phyloP scores from a whole-genome alignment of 2,888 invertebrate genomes.

The Apodemia zela region DNA sequence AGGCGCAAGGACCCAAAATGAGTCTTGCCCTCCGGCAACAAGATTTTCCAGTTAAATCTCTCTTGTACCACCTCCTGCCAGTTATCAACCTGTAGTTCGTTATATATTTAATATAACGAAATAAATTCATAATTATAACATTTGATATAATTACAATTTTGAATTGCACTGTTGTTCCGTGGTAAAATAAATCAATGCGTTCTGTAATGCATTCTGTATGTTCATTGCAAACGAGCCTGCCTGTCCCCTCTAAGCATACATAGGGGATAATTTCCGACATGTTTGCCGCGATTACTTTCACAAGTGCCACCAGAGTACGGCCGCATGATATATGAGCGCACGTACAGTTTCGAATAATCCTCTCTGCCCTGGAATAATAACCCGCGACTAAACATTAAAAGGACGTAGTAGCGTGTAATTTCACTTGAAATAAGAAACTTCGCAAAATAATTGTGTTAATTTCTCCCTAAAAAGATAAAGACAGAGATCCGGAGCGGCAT shows the following conservation, averaged over 20 bases:
- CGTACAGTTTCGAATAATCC: conserved; percentile 66
- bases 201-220: conserved; percentile 59
- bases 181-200: conserved; percentile 41
- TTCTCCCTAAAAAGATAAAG: no score
- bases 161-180: not conserved
- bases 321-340: conserved; percentile 60
- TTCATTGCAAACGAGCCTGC: conserved; percentile 55
- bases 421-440: conserved; percentile 24
- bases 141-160: not conserved
- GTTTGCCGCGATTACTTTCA: conserved; percentile 66
- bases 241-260: conserved; percentile 41
- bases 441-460: not conserved
- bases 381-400: conserved; percentile 68
- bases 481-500: no score
- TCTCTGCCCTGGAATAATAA: conserved; percentile 60
- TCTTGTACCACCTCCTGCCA: no score
- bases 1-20: no score
- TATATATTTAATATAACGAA: no score
- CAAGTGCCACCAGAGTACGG: conserved; percentile 55
- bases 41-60: no score
- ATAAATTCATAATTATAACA: not conserved
- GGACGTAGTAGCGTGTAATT: conserved; percentile 34
- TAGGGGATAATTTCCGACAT: conserved; percentile 58
- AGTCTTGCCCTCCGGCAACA: no score
- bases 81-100: no score